Evolutionary conservation across 2,113 vertebrate genomes (phyloP).

Genomic region (Ochotona curzoniae): DNA sequence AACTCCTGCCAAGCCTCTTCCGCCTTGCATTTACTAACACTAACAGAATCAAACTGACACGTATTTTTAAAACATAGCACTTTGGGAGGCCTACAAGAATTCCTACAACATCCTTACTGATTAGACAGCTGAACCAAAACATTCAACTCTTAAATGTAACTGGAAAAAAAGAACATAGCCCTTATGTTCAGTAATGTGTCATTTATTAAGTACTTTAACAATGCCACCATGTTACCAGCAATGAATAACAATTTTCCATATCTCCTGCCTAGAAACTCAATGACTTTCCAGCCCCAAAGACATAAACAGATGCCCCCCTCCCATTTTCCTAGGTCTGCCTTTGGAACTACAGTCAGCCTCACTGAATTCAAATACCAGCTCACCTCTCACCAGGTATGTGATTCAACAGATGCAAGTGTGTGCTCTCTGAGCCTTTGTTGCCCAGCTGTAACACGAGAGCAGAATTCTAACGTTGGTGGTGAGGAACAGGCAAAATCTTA

Average conservation of each 20-base stretch:
- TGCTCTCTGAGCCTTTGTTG: constrained; percentile 2
- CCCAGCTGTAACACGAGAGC: background rate
- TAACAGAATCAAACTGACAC: constrained; percentile 7
- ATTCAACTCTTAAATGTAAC: background rate
- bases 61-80: constrained; percentile 11
- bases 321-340: background rate
- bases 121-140: background rate
- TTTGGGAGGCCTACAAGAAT: constrained; percentile 16
- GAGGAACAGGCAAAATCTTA: constrained; percentile 51
- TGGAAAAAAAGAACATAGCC: background rate
- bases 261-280: background rate
- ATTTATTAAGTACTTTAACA: background rate
- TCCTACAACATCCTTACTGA: constrained; percentile 3
- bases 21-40: background rate
- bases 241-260: background rate
- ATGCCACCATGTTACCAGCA: background rate
- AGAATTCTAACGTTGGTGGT: background rate
- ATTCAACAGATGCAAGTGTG: background rate
- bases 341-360: background rate
- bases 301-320: background rate
- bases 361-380: background rate
- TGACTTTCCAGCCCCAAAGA: background rate
- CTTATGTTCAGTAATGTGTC: background rate
- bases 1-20: background rate
- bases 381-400: background rate